Evolutionary conservation across 1,140 invertebrate species (phyloP).

Genomic region (Drosophila ercepeae): DNA sequence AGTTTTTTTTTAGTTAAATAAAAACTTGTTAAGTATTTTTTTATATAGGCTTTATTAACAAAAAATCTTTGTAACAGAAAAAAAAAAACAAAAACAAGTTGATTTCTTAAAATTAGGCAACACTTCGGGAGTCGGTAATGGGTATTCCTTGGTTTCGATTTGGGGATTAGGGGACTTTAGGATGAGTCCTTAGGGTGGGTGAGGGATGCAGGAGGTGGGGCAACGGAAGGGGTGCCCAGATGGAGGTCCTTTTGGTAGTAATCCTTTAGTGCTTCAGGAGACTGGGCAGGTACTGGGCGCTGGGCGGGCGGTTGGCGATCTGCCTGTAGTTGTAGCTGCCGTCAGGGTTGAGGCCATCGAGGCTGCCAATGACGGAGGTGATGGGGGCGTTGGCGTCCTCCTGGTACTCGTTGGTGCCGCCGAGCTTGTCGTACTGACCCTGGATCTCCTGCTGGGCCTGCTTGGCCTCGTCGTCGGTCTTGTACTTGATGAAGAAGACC

Average conservation of each 20-base stretch:
- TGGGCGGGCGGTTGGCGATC: slow-evolving; percentile 52
- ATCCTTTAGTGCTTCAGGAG: slow-evolving; percentile 53
- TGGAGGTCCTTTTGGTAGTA: background rate
- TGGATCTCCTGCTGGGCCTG: slow-evolving; percentile 82
- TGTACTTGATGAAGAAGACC: slow-evolving; percentile 91
- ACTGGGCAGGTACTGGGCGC: slow-evolving; percentile 64
- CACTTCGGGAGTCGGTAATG: slow-evolving; percentile 28
- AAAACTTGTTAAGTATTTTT: slow-evolving; percentile 8
- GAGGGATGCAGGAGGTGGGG: background rate
- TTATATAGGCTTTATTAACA: slow-evolving; percentile 59
- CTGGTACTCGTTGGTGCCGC: slow-evolving; percentile 76
- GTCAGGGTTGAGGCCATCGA: slow-evolving; percentile 77
- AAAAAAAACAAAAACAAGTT: slow-evolving; percentile 36
- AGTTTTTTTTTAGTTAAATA: background rate
- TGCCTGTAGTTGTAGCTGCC: slow-evolving; percentile 79
- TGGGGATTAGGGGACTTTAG: background rate
- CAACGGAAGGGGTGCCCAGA: background rate
- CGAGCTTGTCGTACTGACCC: slow-evolving; percentile 81
- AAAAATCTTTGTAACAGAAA: slow-evolving; percentile 45
- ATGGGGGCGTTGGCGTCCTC: slow-evolving; percentile 77
- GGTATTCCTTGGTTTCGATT: slow-evolving; percentile 3
- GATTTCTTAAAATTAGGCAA: slow-evolving; percentile 69
- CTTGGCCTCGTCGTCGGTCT: slow-evolving; percentile 86
- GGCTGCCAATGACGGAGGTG: slow-evolving; percentile 76
- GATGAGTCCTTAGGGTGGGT: slow-evolving; percentile 2